Percentiles rank a stretch among this genome's conserved stretches.
Evolutionary conservation across 2,888 invertebrate species (phyloP).

Genomic region (Rhogogaster chlorosoma): DNA sequence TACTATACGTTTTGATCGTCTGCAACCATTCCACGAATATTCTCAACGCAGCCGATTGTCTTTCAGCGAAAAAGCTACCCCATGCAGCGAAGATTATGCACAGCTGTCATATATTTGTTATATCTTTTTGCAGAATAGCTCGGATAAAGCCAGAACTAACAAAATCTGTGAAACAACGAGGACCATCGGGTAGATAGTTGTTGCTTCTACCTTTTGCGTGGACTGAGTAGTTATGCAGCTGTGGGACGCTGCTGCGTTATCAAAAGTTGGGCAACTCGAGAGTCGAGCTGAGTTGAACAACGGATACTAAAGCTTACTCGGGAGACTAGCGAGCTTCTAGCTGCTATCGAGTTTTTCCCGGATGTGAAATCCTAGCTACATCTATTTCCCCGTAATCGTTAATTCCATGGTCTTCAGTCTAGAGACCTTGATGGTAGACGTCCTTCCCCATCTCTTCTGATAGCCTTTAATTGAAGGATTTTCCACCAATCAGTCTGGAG

Average conservation of each 20-base stretch:
- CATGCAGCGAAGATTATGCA: background rate
- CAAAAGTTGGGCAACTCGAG: conserved; percentile 30
- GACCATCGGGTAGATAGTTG: conserved; percentile 23
- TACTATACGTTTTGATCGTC: background rate
- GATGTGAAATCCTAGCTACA: conserved; percentile 29
- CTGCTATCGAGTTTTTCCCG: conserved; percentile 19
- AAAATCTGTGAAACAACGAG: background rate
- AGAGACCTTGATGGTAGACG: conserved; percentile 6
- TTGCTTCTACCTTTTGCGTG: background rate
- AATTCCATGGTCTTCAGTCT: conserved; percentile 29
- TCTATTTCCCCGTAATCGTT: conserved; percentile 17
- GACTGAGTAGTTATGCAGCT: conserved; percentile 36
- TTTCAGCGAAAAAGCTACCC: background rate
- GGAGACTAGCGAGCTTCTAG: background rate
- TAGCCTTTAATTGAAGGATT: conserved; percentile 40
- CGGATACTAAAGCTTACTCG: conserved; percentile 10
- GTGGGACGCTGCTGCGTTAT: conserved; percentile 23
- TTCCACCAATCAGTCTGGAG: conserved; percentile 38
- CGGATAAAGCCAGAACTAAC: background rate
- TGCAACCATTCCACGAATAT: background rate
- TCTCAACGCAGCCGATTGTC: background rate
- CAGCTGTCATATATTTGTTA: background rate
- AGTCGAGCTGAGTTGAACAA: conserved; percentile 18
- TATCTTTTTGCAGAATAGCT: background rate
- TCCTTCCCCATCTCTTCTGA: conserved; percentile 25